Evolutionary conservation across 1,140 invertebrate genomes (phyloP), one percentile per base, ranked within the genome.

Genomic region (Drosophila parvula): DNA sequence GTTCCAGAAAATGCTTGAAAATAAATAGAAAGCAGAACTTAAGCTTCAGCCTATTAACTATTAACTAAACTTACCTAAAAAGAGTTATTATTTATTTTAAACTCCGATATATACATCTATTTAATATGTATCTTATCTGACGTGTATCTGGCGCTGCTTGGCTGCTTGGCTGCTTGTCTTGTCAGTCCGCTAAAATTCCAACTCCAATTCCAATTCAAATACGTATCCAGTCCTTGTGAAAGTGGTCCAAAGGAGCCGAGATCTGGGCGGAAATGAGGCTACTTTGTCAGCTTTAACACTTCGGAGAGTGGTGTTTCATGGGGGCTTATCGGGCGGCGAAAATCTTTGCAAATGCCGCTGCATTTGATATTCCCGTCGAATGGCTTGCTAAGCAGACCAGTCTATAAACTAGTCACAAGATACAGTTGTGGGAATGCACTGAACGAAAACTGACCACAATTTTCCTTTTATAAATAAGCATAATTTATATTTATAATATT

Each of bases 271-370:
- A 86, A 85, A 86, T 81, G 82, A 68, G 74, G 77, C 84, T 84
- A 88, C 74, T 89, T 88, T 89, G 69, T 88, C 82, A 82, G 82
- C 50, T 76, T 82, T 78, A 88, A 89, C 83, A 80, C 83, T 77
- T 89, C 14, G 65, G 4, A 18, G 22, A 18, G 11, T 45, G 18
- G 12, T 48, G 4, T 12, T n/a, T 27, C 56, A 38, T 22, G 18
- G n/a, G 14, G n/a, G 16, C 28, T 55, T 85, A 85, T 85, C 82
- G 51, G 53, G 28, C 57, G 36, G 40, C 51, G 51, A 30, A 57
- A 50, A 85, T 85, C 82, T 74, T 36, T 6, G 36, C 51, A 70
- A 58, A 58, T 65, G 71, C 70, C 60, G 34, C 48, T 56, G 74
- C 43, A 40, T 73, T 62, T 38, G 48, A 28, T 38, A 62, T 47